Evolutionary conservation across 2,113 vertebrate genomes (phyloP).

Genomic region (Chiloscyllium plagiosum): DNA sequence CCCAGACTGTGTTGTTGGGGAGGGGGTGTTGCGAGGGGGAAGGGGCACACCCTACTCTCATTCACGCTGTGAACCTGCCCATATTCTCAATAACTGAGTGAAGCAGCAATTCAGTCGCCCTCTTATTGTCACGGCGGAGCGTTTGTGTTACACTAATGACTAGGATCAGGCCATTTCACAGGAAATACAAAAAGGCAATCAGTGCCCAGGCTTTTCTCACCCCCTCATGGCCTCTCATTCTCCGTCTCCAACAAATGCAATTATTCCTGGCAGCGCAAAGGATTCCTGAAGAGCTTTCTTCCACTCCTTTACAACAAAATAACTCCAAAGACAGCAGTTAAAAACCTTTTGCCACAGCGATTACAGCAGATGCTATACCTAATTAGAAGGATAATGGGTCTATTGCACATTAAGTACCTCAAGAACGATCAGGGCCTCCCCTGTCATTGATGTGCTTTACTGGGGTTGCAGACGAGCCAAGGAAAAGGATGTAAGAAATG

Average conservation of each 20-base stretch:
- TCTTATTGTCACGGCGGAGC: not conserved
- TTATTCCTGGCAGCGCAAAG: not conserved
- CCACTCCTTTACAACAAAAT: conserved; percentile 31
- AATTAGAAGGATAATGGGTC: conserved; percentile 28
- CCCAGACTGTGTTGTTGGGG: not conserved
- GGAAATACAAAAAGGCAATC: conserved; percentile 33
- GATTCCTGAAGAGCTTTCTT: conserved; percentile 19
- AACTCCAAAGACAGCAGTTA: conserved; percentile 23
- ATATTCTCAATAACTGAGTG: conserved; percentile 32
- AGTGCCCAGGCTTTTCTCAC: not conserved
- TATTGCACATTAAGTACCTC: conserved; percentile 16
- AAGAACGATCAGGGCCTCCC: not conserved
- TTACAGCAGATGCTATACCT: conserved; percentile 4
- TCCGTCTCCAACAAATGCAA: conserved; percentile 18
- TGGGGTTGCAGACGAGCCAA: not conserved
- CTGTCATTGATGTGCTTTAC: not conserved
- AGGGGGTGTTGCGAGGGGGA: not conserved
- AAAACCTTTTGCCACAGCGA: conserved; percentile 20
- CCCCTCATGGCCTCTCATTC: conserved; percentile 7
- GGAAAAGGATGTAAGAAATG: not conserved
- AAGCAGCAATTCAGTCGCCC: not conserved
- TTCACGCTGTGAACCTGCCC: conserved; percentile 31
- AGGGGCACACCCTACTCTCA: not conserved
- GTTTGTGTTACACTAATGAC: conserved; percentile 29
- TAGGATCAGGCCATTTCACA: conserved; percentile 33